These are phyloP conservation scores for Helicoverpa armigera DNA, from an alignment of 1,140 invertebrate species.

Conservation along the genomic window DNA sequence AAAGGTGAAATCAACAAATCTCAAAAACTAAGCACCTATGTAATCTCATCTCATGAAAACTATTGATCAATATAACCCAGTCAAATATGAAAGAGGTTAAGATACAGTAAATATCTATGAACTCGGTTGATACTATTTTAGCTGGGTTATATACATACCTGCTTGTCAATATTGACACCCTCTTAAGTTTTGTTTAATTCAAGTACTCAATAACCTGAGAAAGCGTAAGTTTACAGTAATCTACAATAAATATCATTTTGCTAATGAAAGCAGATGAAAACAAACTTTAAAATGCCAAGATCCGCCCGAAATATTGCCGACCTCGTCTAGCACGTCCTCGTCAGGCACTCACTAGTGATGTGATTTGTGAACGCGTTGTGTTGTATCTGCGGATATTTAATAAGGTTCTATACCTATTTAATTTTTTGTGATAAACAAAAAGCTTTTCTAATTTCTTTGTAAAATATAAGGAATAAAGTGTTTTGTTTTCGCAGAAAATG, in stretches of 20 bases:
- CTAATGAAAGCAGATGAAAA: conserved; percentile 36
- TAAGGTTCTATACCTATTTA: neutral
- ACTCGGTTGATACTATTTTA: conserved; percentile 54
- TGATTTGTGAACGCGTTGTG: neutral
- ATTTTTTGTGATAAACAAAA: no score
- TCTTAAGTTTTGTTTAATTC: conserved; percentile 41
- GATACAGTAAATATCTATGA: conserved; percentile 32
- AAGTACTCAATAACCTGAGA: conserved; percentile 17
- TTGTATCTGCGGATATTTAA: neutral
- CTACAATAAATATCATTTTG: conserved; percentile 45
- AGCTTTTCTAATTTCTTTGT: no score
- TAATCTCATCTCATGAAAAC: conserved; percentile 49
- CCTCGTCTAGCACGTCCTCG: conserved; percentile 39
- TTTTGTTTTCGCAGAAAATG: no score
- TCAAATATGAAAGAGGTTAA: conserved; percentile 56
- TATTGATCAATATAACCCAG: conserved; percentile 73
- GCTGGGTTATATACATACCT: conserved; percentile 74
- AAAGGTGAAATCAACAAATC: conserved; percentile 50
- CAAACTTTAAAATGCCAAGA: conserved; percentile 37
- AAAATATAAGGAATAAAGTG: no score
- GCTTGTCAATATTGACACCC: conserved; percentile 80
- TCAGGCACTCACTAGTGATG: conserved; percentile 37
- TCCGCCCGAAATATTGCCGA: conserved; percentile 49
- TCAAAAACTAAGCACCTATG: conserved; percentile 33
- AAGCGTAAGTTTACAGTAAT: conserved; percentile 30